Conservation (phyloP, 2,888 invertebrate species). For the Agrotis ipsilon region DNA sequence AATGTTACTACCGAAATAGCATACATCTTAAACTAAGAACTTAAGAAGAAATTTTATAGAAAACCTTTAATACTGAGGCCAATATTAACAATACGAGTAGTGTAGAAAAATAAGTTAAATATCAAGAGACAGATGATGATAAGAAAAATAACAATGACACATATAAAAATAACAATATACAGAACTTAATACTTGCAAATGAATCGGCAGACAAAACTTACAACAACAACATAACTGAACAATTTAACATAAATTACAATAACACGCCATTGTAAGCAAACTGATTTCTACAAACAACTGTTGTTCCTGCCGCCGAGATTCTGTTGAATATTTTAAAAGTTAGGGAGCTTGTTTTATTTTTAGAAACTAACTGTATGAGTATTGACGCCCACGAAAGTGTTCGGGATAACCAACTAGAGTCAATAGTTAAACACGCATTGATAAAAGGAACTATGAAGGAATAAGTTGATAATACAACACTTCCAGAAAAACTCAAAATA, state of each 20-base stretch:
- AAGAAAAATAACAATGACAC: constrained; percentile 33
- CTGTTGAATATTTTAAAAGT: constrained; percentile 58
- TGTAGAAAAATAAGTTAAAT: background rate
- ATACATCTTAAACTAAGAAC: constrained; percentile 14
- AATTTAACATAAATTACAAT: constrained; percentile 83
- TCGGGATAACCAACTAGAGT: constrained; percentile 10
- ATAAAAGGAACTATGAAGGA: background rate
- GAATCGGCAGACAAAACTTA: constrained; percentile 65
- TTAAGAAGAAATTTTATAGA: background rate
- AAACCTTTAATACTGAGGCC: background rate
- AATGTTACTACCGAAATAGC: constrained; percentile 27
- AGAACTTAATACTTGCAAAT: constrained; percentile 61
- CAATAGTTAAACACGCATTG: background rate
- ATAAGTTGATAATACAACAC: background rate
- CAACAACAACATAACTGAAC: constrained; percentile 59
- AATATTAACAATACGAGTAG: background rate
- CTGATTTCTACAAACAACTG: constrained; percentile 64
- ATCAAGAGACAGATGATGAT: background rate
- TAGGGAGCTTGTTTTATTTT: constrained; percentile 60
- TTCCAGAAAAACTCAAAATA: background rate
- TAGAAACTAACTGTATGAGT: constrained; percentile 54
- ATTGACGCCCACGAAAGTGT: constrained; percentile 43
- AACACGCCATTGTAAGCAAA: constrained; percentile 69
- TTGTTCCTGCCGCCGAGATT: constrained; percentile 61
- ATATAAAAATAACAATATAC: constrained; percentile 18